Evolutionary conservation across 2,113 vertebrate genomes (phyloP), one percentile per base, ranked within the genome.

Genomic region (Bubo scandiacus): DNA sequence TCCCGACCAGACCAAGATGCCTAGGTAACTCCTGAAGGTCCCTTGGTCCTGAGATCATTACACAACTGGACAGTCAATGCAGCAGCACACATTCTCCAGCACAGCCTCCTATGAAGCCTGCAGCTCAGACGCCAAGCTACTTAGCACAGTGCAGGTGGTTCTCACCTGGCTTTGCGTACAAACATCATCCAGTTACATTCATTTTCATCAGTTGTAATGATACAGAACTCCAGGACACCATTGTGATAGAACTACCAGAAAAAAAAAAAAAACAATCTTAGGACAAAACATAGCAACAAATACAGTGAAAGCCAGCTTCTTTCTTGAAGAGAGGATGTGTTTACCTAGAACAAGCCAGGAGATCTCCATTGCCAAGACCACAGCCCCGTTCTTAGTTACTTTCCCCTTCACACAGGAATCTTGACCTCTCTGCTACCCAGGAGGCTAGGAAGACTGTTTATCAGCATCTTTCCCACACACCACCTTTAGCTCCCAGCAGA

Each of bases 131-230:
- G 57, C 89, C 58, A 63, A 80, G 67, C 38, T 34, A 8, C 79
- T 61, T 4, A 22, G 45, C 45, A 57, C 30, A 27, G 55, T 30
- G 54, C 5, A 38, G 15, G n/a, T 5, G n/a, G 42, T 68, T 84
- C 86, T 98, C 90, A 99, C 99, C 99, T 99, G 54, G 99, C 99
- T 98, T 98, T 99, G 82, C 97, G 99, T 58, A 99, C 99, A 92
- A 99, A 99, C 99, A 99, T 99, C 99, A 99, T 99, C 99, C 99
- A 99, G 74, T 99, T 99, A 98, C 99, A 99, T 94, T 99, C 99
- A 21, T 99, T 99, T 97, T 99, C 99, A 70, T 99, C 99, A 4
- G 99, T 95, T 18, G 99, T 99, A 72, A 99, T 97, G 19, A 99
- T 94, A 80, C 98, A 99, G 97, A 99, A 99, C 94, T 99, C 99